Conservation (phyloP, 2,113 vertebrate species). For the Thryonomys swinderianus region DNA sequence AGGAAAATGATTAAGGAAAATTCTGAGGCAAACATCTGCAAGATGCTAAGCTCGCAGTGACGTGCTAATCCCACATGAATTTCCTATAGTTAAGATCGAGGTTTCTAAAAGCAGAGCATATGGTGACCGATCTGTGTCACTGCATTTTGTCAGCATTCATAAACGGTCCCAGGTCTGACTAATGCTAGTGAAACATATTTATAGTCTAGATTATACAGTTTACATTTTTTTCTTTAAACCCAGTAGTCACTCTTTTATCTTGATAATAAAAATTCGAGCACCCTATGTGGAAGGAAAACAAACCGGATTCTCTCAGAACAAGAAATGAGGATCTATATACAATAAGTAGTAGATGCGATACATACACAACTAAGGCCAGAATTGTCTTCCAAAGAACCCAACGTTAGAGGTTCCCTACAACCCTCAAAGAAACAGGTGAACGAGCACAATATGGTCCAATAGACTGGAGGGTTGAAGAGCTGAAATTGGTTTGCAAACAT, state of each 20-base stretch:
- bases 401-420: not conserved
- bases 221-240: conserved; percentile 64
- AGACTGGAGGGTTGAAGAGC: not conserved
- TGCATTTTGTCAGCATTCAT: conserved; percentile 5
- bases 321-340: not conserved
- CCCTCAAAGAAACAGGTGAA: not conserved
- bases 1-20: conserved; percentile 77
- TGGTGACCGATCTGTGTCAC: conserved; percentile 24
- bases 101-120: conserved; percentile 77
- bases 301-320: not conserved
- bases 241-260: conserved; percentile 53
- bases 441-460: not conserved
- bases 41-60: conserved; percentile 71
- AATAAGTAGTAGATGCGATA: not conserved
- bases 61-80: conserved; percentile 77
- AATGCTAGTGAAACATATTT: conserved; percentile 68
- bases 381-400: not conserved
- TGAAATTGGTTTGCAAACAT: not conserved
- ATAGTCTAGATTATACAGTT: conserved; percentile 59
- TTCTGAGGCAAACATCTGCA: conserved; percentile 61
- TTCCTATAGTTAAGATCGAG: conserved; percentile 68
- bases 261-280: conserved; percentile 38
- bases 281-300: not conserved
- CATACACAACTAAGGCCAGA: not conserved
- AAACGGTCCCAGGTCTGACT: conserved; percentile 60